These are phyloP conservation scores for Drosophila imparisetae DNA, from an alignment of 2,888 invertebrate species.

Conservation along the genomic window DNA sequence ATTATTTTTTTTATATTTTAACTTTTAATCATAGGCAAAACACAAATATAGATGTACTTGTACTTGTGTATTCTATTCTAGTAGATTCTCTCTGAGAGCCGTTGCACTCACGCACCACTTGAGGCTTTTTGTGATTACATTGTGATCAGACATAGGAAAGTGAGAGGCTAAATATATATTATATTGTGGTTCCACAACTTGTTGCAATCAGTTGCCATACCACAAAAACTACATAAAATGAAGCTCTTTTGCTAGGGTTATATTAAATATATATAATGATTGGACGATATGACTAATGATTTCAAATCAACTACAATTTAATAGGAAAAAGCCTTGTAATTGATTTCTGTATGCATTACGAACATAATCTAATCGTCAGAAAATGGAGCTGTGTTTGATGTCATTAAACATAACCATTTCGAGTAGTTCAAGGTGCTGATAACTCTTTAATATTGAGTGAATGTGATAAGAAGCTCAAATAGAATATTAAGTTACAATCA, in stretches of 20 bases:
- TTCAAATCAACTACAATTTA: not conserved
- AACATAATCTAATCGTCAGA: constrained; percentile 8
- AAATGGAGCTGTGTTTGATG: not conserved
- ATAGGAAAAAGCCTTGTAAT: not conserved
- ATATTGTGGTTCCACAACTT: constrained; percentile 3
- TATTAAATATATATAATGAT: not conserved
- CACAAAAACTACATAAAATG: not conserved
- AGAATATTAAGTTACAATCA: not conserved
- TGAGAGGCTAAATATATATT: constrained; percentile 45
- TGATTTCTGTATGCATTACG: too few relatives aligned
- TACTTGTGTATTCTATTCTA: not conserved
- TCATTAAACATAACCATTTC: constrained; percentile 4
- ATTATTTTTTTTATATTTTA: not conserved
- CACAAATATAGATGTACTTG: not conserved
- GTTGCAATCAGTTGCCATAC: constrained; percentile 1
- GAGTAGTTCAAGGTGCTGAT: constrained; percentile 28
- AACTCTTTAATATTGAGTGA: constrained; percentile 8
- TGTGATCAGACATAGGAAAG: constrained; percentile 14
- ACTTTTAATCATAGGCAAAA: not conserved
- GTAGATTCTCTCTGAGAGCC: constrained; percentile 18
- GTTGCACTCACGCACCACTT: constrained; percentile 22
- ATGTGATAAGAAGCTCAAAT: constrained; percentile 11
- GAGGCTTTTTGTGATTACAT: constrained; percentile 30
- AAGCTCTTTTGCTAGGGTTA: not conserved
- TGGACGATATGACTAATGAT: not conserved